Conservation (phyloP, 2,888 invertebrate genomes). For the Trachelus tabidus region DNA sequence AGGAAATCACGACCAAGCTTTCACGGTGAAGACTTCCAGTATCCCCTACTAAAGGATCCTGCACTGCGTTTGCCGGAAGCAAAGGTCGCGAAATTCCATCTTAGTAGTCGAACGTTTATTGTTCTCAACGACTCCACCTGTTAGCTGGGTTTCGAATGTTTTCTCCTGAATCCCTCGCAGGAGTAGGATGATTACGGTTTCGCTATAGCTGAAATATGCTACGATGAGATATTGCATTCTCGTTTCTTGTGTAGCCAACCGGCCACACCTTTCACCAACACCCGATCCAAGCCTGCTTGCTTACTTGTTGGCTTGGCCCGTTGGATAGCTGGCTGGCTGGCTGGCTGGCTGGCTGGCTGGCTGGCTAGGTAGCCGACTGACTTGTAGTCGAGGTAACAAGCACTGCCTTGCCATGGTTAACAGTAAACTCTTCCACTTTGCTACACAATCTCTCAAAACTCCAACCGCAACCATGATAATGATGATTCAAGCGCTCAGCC, state of each 20-base stretch:
- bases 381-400: slow-evolving; percentile 7
- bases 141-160: background rate
- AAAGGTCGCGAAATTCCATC: background rate
- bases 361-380: background rate
- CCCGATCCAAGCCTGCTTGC: slow-evolving; percentile 37
- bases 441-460: background rate
- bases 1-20: background rate
- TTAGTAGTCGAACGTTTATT: too few species aligned
- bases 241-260: slow-evolving; percentile 54
- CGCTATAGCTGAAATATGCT: slow-evolving; percentile 9
- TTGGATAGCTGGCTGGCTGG: slow-evolving; percentile 12
- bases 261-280: slow-evolving; percentile 64
- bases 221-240: slow-evolving; percentile 57
- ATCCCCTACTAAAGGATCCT: background rate
- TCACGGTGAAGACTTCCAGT: background rate
- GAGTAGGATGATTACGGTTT: background rate
- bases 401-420: background rate
- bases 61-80: background rate
- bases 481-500: background rate
- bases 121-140: background rate
- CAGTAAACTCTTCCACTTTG: slow-evolving; percentile 8
- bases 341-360: slow-evolving; percentile 1
- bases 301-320: background rate
- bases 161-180: background rate
- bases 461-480: background rate